A percentile compares a stretch with the other conserved stretches of the same genome.
Evolutionary conservation across 2,113 vertebrate species (phyloP).

Genomic region (Dromiciops gliroides): DNA sequence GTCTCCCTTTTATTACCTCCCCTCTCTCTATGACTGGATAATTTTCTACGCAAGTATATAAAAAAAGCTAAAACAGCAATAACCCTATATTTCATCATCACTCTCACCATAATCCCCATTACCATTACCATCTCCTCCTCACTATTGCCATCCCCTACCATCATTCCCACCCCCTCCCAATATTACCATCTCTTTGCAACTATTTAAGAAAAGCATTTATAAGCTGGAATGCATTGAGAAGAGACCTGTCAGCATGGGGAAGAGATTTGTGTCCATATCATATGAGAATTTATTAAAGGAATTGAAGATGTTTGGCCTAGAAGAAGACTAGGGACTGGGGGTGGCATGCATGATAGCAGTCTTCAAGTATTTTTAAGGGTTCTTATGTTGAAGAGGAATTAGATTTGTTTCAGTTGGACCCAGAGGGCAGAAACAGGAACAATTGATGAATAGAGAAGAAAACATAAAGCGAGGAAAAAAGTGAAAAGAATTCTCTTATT

Average conservation of each 20-base stretch:
- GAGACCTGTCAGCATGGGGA: not conserved
- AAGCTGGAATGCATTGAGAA: not conserved
- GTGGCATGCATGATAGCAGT: not conserved
- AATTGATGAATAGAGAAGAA: not conserved
- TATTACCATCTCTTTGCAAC: not conserved
- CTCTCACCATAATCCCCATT: not conserved
- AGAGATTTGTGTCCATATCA: not conserved
- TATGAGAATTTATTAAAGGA: not conserved
- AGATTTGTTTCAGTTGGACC: not conserved
- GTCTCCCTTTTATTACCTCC: not conserved
- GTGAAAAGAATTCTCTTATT: not conserved
- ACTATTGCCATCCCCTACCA: not conserved
- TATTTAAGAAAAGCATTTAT: not conserved
- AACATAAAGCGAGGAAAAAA: not conserved
- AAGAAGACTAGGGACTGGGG: not conserved
- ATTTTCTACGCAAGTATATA: not conserved
- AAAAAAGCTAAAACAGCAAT: not conserved
- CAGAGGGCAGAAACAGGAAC: not conserved
- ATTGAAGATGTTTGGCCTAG: not conserved
- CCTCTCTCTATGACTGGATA: not conserved
- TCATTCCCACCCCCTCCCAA: not conserved
- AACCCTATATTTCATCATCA: not conserved
- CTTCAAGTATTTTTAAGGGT: not conserved
- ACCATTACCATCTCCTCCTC: not conserved
- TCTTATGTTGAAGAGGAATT: not conserved